Evolutionary conservation across 2,113 vertebrate genomes (phyloP).

Genomic region (Rhinolophus ferrumequinum): DNA sequence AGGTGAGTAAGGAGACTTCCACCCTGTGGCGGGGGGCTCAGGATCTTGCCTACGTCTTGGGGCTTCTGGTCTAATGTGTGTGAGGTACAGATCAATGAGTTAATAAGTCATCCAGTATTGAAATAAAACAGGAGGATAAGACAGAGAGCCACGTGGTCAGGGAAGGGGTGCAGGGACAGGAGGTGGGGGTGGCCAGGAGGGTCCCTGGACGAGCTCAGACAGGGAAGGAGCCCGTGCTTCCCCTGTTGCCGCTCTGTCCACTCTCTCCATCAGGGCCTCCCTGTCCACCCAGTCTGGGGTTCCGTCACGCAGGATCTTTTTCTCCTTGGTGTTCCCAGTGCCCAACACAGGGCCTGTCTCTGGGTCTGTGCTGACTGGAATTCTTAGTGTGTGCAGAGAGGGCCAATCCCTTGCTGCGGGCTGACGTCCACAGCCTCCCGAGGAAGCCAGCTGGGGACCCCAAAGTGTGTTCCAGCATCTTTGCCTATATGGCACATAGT

Average conservation of each 20-base stretch:
- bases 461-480: not conserved
- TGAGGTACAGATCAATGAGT: not conserved
- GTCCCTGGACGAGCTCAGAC: not conserved
- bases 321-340: not conserved
- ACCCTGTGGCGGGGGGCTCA: fast-evolving
- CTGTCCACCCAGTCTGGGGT: not conserved
- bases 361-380: not conserved
- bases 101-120: not conserved
- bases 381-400: not conserved
- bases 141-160: not conserved
- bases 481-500: not conserved
- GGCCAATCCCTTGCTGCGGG: not conserved
- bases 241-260: not conserved
- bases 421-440: not conserved
- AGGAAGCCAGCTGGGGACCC: not conserved
- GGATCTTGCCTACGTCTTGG: not conserved
- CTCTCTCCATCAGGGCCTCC: not conserved
- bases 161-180: not conserved
- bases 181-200: not conserved
- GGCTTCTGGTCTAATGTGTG: not conserved
- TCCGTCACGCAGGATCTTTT: too few species aligned
- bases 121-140: not conserved
- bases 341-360: fast-evolving
- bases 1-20: fast-evolving
- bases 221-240: not conserved